Conservation (phyloP, 2,888 invertebrate species). For the Polyommatus icarus region DNA sequence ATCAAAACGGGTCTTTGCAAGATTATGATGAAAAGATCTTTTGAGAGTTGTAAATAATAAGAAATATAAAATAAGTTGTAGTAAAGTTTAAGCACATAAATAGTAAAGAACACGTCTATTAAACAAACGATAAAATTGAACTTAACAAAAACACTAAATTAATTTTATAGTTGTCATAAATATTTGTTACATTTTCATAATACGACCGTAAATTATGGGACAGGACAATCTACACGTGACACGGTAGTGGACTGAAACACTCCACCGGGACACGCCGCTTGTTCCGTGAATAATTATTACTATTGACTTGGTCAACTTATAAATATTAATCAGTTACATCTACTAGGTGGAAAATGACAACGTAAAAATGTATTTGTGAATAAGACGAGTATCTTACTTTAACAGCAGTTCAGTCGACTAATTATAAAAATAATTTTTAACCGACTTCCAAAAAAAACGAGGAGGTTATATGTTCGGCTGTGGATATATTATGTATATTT, state of each 20-base stretch:
- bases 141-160: conserved; percentile 44
- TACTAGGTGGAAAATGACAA: not conserved
- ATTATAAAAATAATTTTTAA: no score
- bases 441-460: no score
- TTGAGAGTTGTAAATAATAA: not conserved
- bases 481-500: no score
- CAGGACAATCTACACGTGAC: conserved; percentile 14
- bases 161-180: conserved; percentile 49
- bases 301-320: conserved; percentile 58
- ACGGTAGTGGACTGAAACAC: not conserved
- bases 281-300: conserved; percentile 79
- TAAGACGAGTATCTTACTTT: no score
- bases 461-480: no score
- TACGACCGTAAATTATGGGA: conserved; percentile 4
- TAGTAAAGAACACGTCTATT: not conserved
- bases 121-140: not conserved
- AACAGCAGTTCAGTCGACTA: no score
- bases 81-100: not conserved
- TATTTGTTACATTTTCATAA: conserved; percentile 22
- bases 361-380: not conserved
- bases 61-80: not conserved
- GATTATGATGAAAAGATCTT: not conserved
- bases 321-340: conserved; percentile 5
- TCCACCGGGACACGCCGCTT: conserved; percentile 55
- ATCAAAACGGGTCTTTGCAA: not conserved